Evolutionary conservation across 2,888 invertebrate species (phyloP).

Genomic region (Diaprepes abbreviatus): DNA sequence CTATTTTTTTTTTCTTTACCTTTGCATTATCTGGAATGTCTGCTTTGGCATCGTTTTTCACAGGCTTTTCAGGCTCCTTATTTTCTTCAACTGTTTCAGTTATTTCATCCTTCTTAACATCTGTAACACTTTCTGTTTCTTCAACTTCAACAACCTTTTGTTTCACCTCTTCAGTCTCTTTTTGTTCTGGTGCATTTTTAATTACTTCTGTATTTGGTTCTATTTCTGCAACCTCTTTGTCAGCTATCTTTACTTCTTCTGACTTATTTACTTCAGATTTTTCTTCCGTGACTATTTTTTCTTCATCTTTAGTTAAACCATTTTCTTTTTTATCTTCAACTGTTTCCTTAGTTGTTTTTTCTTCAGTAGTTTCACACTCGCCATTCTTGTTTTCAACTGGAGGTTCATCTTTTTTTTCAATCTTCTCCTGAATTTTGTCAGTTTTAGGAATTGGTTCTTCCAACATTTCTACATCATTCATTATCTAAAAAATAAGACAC

Average conservation of each 20-base stretch:
- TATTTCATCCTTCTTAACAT: neutral
- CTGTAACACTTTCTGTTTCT: neutral
- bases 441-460: constrained; percentile 31
- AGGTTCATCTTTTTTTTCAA: constrained; percentile 21
- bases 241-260: constrained; percentile 79
- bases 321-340: constrained; percentile 11
- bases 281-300: constrained; percentile 77
- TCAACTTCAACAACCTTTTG: neutral
- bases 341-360: neutral
- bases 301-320: neutral
- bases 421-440: constrained; percentile 33
- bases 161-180: neutral
- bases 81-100: neutral
- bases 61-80: neutral
- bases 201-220: neutral
- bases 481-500: constrained; percentile 48
- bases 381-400: constrained; percentile 1
- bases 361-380: neutral
- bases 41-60: neutral
- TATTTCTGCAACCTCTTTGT: neutral
- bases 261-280: constrained; percentile 85
- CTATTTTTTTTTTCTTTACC: constrained; percentile 11
- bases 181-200: neutral
- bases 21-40: neutral
- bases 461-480: constrained; percentile 52